These are phyloP conservation scores for Polyergus mexicanus DNA, from an alignment of 1,140 invertebrate genomes.

Conservation along the genomic window DNA sequence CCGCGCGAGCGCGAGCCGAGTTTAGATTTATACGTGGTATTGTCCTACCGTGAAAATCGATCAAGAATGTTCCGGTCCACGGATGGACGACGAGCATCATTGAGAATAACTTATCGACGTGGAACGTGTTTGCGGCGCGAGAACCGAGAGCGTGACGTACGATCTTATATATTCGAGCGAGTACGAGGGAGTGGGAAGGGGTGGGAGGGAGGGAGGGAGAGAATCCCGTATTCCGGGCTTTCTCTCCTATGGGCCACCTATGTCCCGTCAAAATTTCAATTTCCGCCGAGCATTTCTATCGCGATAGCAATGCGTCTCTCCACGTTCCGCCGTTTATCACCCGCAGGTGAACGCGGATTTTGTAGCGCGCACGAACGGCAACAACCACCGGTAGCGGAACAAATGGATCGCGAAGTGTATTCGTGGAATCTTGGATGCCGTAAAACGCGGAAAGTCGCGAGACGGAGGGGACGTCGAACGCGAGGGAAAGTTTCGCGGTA, in stretches of 20 bases:
- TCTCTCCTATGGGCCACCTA: constrained; percentile 62
- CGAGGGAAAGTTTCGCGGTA: constrained; percentile 2
- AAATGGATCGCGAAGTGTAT: constrained; percentile 72
- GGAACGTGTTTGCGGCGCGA: constrained; percentile 73
- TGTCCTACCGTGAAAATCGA: constrained; percentile 72
- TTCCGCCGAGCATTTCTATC: constrained; percentile 79
- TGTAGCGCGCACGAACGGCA: constrained; percentile 46
- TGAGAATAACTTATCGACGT: constrained; percentile 81
- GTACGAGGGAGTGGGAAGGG: neutral
- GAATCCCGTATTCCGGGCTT: constrained; percentile 64
- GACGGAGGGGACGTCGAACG: neutral
- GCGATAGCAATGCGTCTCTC: constrained; percentile 81
- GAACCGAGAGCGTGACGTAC: constrained; percentile 76
- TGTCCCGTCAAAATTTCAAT: constrained; percentile 84
- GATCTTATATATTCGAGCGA: constrained; percentile 70
- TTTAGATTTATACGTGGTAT: constrained; percentile 43
- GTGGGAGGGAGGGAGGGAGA: neutral
- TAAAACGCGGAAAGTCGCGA: constrained; percentile 11
- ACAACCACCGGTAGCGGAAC: constrained; percentile 51
- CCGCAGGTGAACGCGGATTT: constrained; percentile 62
- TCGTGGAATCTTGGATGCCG: constrained; percentile 49
- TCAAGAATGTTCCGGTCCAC: constrained; percentile 67
- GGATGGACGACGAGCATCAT: constrained; percentile 80
- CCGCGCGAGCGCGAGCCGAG: neutral
- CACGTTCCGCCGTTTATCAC: constrained; percentile 77